Base-by-base conservation (phyloP, 2,797 vertebrate species). In the Pitangus sulphuratus region DNA sequence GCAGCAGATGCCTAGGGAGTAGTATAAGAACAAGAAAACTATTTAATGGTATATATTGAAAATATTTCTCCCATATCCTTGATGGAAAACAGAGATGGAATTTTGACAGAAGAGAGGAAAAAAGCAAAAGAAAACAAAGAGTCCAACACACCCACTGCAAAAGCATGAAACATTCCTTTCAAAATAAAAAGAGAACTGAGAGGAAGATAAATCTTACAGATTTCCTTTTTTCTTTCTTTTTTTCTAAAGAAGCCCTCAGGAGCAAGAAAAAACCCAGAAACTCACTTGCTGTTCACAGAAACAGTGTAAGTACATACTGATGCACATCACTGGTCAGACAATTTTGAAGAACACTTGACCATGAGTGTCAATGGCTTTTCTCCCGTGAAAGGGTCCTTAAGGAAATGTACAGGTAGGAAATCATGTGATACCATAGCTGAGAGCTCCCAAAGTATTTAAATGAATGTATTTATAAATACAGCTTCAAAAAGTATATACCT, bases 21-120 rank as follows among this genome's bases (percentile, higher is more conserved):
- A 94, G 84, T 91, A 81, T 80, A 92, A 87, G 93, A 95, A 96
- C 94, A 96, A 96, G 84, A 91, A 92, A 93, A 84, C 87, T 91
- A 95, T 96, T 95, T 95, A 86, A 89, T 64, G 78, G 90, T 85
- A 93, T 84, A 93, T 81, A 93, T 71, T 86, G 87, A 96, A 96
- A 96, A 88, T 89, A 93, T 70, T 96, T 95, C 94, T 95, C 89
- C 87, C 75, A 75, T 93, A 90, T 54, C 62, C 94, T 88, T 96
- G 94, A 97, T 64, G 91, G 69, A 96, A 96, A 97, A 90, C 95
- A 96, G 94, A 90, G 33, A 90, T 30, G 92, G 80, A 96, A 94
- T 94, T 95, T 76, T 93, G 89, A 95, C 87, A 86, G 89, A 94
- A 91, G 30, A n/a, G 15, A 21, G 26, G 6, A 12, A 92, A 92